Base-by-base conservation (phyloP, 2,888 invertebrate species). In the Drosophila austrosaltans region DNA sequence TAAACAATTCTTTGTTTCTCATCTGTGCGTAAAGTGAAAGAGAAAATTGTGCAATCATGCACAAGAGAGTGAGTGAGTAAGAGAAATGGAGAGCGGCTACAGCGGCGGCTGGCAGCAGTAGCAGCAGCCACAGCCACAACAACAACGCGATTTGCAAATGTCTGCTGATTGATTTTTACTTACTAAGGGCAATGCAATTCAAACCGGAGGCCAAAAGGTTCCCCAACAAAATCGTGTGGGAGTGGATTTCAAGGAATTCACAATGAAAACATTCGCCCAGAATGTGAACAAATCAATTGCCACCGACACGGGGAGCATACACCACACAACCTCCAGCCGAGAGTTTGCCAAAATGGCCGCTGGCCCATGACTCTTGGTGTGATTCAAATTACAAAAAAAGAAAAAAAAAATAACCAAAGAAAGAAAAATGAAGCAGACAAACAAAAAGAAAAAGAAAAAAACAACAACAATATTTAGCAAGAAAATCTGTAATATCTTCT, bases 281-380 rank as follows among this genome's bases (percentile, higher is more conserved):
- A 20, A 10, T 42, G 7, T n/a, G 25, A 3, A 39, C 42, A 28
- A 59, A 59, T 42, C 39, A 59, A 59, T 12, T 59, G 25, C 48
- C 48, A 48, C 22, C 48, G 20, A 48, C 8, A 22, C 25, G 12
- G 22, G 44, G 44, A 48, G 12, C 48, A 48, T 12, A 25, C 8
- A 7, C 44, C 44, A 48, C 16, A 44, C 48, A 25, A 48, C 48
- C 48, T 48, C 69, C 32, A 44, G 30, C 66, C 44, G n/a, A 32
- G 70, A 44, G 72, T 78, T 90, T 89, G 90, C 89, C 90, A 90
- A 90, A 91, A 90, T 91, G 90, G 90, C 90, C 90, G 90, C 91
- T 90, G 72, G 76, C 67, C 75, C 66, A 64, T 48, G 48, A 48
- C 25, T 48, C 48, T 48, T 48, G 10, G 70, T 69, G 66, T 71